Evolutionary conservation across 2,797 vertebrate species (phyloP).

Genomic region (Luscinia luscinia): DNA sequence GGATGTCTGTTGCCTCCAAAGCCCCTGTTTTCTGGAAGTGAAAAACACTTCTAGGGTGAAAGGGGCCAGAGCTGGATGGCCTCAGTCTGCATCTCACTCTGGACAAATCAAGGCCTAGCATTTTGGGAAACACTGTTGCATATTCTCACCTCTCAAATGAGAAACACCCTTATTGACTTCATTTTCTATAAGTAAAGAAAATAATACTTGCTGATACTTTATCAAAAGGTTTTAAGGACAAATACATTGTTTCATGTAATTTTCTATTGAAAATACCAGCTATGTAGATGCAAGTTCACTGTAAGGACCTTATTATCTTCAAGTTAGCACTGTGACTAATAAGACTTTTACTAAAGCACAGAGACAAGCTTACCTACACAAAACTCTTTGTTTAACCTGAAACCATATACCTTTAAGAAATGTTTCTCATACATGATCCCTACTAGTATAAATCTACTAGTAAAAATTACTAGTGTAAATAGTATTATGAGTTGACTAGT

Average conservation of each 20-base stretch:
- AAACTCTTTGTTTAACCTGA: not conserved
- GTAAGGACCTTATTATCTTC: not conserved
- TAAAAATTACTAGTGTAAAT: not conserved
- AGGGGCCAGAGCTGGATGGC: not conserved
- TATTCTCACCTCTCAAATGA: not conserved
- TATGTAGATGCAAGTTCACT: not conserved
- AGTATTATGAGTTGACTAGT: not conserved
- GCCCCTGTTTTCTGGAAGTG: not conserved
- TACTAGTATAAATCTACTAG: not conserved
- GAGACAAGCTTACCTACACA: not conserved
- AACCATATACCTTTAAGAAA: not conserved
- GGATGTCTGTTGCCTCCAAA: fast-evolving
- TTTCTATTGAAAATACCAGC: not conserved
- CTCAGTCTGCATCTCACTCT: not conserved
- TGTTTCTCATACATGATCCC: not conserved
- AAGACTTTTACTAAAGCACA: not conserved
- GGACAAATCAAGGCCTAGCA: not conserved
- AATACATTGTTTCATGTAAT: not conserved
- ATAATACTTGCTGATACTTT: not conserved
- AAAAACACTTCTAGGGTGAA: not conserved
- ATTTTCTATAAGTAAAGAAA: not conserved
- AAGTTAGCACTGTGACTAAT: not conserved
- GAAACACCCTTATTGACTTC: not conserved
- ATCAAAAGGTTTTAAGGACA: not conserved
- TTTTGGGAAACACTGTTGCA: not conserved